These are phyloP conservation scores for Psococerastis gibbosa DNA, from an alignment of 2,888 invertebrate genomes.

Conservation along the genomic window DNA sequence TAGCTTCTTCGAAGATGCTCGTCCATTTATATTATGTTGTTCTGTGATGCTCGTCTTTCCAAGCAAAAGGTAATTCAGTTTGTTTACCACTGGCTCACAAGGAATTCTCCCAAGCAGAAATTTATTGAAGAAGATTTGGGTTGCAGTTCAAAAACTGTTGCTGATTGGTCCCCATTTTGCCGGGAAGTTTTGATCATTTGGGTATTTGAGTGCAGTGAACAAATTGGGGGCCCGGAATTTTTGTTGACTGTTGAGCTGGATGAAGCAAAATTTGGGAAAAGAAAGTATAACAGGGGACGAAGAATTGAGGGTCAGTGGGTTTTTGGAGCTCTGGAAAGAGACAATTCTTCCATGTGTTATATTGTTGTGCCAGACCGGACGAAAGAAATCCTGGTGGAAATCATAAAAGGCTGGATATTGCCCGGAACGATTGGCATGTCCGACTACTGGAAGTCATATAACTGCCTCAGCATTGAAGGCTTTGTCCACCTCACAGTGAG, in stretches of 20 bases:
- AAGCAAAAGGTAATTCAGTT: too few relatives aligned
- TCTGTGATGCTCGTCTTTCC: too few relatives aligned
- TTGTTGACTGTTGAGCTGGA: constrained; percentile 16
- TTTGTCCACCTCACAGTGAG: neutral
- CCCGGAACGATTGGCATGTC: neutral
- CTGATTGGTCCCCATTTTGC: constrained; percentile 12
- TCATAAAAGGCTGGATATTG: neutral
- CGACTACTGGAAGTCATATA: constrained; percentile 2
- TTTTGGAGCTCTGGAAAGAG: neutral
- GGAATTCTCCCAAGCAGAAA: too few relatives aligned
- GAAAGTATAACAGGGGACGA: constrained; percentile 15
- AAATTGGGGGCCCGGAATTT: constrained; percentile 16
- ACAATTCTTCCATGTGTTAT: neutral
- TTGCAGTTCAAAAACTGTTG: too few relatives aligned
- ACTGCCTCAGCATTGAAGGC: neutral
- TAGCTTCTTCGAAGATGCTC: too few relatives aligned
- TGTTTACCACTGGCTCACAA: too few relatives aligned
- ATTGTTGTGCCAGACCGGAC: neutral
- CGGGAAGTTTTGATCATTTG: constrained; percentile 12
- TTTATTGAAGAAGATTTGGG: too few relatives aligned
- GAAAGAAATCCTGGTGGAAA: neutral
- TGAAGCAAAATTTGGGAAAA: constrained; percentile 15
- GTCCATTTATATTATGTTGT: too few relatives aligned
- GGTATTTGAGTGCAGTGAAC: constrained; percentile 3
- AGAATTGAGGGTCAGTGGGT: constrained; percentile 14